Evolutionary conservation across 2,113 vertebrate genomes (phyloP), one percentile per base, ranked within the genome.

Genomic region (Pelecanoides urinatrix): DNA sequence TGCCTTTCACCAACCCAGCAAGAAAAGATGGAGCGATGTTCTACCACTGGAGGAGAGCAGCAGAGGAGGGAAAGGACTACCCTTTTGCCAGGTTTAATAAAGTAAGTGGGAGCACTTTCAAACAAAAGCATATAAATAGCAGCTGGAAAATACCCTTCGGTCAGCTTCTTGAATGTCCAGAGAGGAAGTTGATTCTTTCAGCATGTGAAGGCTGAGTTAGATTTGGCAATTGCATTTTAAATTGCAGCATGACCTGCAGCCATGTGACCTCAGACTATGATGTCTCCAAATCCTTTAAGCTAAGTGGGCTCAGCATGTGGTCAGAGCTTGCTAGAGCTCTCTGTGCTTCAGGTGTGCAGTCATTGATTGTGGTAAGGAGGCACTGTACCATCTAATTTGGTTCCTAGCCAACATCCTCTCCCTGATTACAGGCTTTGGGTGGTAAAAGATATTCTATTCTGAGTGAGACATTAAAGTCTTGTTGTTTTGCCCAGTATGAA

Each of bases 81-180:
- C 99, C 99, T 21, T 99, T 99, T 68, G 99, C 99, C 93, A 99
- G 99, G 84, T 99, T 99, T 95, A 99, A 99, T 96, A 99, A 99
- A 98, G 99, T 99, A 97, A 95, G 96, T 70, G 78, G 66, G 65
- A 62, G 58, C 44, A 20, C 21, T 76, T 92, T 58, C 13, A 36
- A 90, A 47, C 40, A 66, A 44, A 62, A 86, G 12, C 6, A 2
- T 66, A 38, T 88, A 62, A 90, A 89, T 61, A 87, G 58, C 86
- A 66, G 17, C 61, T 94, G 91, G 70, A 91, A 92, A 75, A 86
- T 89, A 81, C 77, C 92, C 86, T 92, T 80, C 6, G 13, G 52
- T 83, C n/a, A 40, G 29, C 72, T 59, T 75, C 73, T 85, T 56
- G 34, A 70, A 16, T 50, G 26, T 49, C 40, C 68, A 89, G 56